Evolutionary conservation across 2,888 invertebrate species (phyloP).

Genomic region (Phorcus lineatus): DNA sequence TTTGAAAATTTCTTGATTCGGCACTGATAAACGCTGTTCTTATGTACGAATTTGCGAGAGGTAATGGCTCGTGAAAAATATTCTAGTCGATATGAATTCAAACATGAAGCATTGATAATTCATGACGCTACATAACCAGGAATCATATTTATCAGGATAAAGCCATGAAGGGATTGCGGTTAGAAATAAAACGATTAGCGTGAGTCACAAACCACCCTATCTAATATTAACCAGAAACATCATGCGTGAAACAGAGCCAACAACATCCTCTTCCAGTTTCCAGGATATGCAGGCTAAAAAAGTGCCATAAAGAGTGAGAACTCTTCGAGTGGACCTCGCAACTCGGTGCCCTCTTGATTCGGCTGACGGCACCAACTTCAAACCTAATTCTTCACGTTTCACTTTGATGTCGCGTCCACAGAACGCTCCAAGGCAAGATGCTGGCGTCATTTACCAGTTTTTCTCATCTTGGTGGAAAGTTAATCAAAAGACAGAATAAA

Average conservation of each 20-base stretch:
- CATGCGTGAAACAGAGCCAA: background rate
- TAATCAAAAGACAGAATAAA: conserved; percentile 23
- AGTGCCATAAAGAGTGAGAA: too few species aligned
- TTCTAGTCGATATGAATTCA: background rate
- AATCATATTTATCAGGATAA: too few species aligned
- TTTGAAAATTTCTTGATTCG: too few species aligned
- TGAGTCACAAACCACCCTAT: background rate
- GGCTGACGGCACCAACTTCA: background rate
- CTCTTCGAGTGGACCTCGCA: too few species aligned
- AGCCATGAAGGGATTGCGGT: too few species aligned
- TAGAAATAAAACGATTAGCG: too few species aligned
- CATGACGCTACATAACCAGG: too few species aligned
- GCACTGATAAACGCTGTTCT: background rate
- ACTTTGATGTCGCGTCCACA: conserved; percentile 3
- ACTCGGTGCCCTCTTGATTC: too few species aligned
- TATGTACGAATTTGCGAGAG: background rate
- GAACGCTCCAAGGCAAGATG: background rate
- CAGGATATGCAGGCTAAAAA: too few species aligned
- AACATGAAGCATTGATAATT: background rate
- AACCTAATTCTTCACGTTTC: background rate
- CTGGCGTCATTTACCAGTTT: background rate
- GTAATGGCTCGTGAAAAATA: background rate
- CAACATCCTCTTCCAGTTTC: background rate
- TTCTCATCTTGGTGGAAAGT: conserved; percentile 20
- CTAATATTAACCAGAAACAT: background rate